These are phyloP conservation scores for Octodon degus DNA, from an alignment of 2,113 vertebrate species.

Conservation along the genomic window DNA sequence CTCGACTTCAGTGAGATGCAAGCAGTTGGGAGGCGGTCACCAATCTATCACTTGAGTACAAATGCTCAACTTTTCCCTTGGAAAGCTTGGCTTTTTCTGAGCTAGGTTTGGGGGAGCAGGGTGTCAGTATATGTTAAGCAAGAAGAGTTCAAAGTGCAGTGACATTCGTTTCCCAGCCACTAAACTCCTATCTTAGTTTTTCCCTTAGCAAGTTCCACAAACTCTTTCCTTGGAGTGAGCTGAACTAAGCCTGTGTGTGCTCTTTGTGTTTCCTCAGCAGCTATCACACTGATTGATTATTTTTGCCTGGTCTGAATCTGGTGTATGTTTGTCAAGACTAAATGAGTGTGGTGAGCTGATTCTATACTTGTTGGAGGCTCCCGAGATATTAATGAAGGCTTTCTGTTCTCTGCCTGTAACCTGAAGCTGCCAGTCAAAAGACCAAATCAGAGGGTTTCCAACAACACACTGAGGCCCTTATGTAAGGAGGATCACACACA, in stretches of 20 bases:
- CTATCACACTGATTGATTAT: background rate
- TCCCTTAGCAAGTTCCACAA: constrained; percentile 14
- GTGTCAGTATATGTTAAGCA: background rate
- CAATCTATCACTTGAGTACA: background rate
- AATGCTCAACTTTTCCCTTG: constrained; percentile 3
- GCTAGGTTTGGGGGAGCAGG: background rate
- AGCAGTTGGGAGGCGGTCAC: background rate
- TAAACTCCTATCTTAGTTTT: background rate
- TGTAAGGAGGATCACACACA: constrained; percentile 78
- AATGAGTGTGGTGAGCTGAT: background rate
- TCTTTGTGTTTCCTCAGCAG: constrained; percentile 4
- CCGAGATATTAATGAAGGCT: constrained; percentile 32
- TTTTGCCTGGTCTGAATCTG: constrained; percentile 33
- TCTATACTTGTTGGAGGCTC: background rate
- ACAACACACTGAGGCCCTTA: constrained; percentile 75
- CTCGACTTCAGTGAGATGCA: background rate
- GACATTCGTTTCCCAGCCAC: background rate
- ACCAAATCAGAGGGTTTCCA: constrained; percentile 80
- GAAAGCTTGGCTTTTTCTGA: constrained; percentile 42
- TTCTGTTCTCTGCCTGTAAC: constrained; percentile 72
- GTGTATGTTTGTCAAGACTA: constrained; percentile 30
- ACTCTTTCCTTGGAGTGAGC: background rate
- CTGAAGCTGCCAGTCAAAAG: constrained; percentile 74
- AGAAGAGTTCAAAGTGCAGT: constrained; percentile 39
- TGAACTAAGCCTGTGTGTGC: background rate